Evolutionary conservation across 2,888 invertebrate genomes (phyloP).

Genomic region (Meteorus cinctellus): DNA sequence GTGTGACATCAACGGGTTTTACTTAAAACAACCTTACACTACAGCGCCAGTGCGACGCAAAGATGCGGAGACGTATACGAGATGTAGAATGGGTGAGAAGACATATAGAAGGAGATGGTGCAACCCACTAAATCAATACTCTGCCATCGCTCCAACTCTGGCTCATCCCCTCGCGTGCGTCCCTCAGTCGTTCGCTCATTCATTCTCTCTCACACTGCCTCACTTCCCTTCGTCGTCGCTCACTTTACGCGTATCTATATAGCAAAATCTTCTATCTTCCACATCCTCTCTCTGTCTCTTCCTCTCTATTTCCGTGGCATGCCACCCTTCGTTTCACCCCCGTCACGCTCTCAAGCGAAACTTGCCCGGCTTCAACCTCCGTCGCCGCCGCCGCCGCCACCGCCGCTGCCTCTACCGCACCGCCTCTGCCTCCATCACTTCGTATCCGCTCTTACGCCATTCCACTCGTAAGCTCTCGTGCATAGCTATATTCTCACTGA

Average conservation of each 20-base stretch:
- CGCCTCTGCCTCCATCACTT: slow-evolving; percentile 37
- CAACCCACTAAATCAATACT: slow-evolving; percentile 73
- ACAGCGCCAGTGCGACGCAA: slow-evolving; percentile 53
- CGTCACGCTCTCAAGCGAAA: slow-evolving; percentile 72
- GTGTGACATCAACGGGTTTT: slow-evolving; percentile 29
- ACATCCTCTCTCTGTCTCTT: slow-evolving; percentile 45
- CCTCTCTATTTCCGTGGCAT: slow-evolving; percentile 46
- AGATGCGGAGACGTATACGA: slow-evolving; percentile 68
- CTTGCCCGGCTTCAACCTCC: slow-evolving; percentile 62
- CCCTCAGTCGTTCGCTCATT: slow-evolving; percentile 57
- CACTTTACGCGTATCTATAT: slow-evolving; percentile 45
- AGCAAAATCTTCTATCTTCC: slow-evolving; percentile 39
- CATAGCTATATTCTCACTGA: slow-evolving; percentile 64
- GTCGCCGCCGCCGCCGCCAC: not conserved
- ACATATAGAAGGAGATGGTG: slow-evolving; percentile 73
- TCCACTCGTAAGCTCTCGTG: slow-evolving; percentile 24
- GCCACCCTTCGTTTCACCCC: slow-evolving; percentile 66
- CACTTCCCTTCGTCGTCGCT: slow-evolving; percentile 47
- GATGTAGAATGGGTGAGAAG: slow-evolving; percentile 56
- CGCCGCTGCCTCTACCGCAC: slow-evolving; percentile 46
- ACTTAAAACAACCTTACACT: slow-evolving; percentile 43
- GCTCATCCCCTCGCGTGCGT: slow-evolving; percentile 67
- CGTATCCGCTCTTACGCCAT: slow-evolving; percentile 31
- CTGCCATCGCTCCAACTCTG: slow-evolving; percentile 74
- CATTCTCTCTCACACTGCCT: slow-evolving; percentile 52